Percentiles rank a stretch among this genome's conserved stretches.
Conservation (phyloP, 2,888 invertebrate species). For the Sminthurides aquaticus region DNA sequence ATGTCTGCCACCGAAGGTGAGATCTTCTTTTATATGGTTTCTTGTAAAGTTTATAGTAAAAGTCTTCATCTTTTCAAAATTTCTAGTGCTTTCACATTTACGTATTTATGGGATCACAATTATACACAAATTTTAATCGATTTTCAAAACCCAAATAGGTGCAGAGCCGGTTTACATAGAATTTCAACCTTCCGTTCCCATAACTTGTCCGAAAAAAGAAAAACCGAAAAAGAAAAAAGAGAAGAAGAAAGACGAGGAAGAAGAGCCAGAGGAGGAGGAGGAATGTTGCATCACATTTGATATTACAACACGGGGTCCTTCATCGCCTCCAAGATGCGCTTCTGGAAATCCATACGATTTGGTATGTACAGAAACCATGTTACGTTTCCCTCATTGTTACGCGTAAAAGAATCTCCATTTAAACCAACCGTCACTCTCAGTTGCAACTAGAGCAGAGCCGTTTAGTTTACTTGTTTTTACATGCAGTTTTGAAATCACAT, state of each 20-base stretch:
- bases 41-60: not conserved
- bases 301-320: conserved; percentile 33
- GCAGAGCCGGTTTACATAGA: conserved; percentile 39
- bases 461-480: too few species aligned
- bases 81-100: not conserved
- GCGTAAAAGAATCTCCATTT: too few species aligned
- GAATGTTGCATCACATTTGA: conserved; percentile 42
- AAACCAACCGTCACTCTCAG: too few species aligned
- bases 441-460: too few species aligned
- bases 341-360: conserved; percentile 40
- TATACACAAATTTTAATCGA: not conserved
- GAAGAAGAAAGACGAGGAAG: conserved; percentile 27
- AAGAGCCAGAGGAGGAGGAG: conserved; percentile 36
- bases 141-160: too few species aligned
- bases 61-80: not conserved
- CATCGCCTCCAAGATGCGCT: conserved; percentile 38
- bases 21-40: not conserved
- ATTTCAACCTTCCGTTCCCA: conserved; percentile 41
- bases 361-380: too few species aligned
- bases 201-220: conserved; percentile 40
- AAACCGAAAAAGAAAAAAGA: conserved; percentile 24
- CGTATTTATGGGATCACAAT: not conserved
- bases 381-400: not conserved
- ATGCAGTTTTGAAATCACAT: too few species aligned
- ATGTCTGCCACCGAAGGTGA: conserved; percentile 36